These are phyloP conservation scores for Ptycholaimellus sp. DNA, from an alignment of 2,888 invertebrate species.

Conservation along the genomic window DNA sequence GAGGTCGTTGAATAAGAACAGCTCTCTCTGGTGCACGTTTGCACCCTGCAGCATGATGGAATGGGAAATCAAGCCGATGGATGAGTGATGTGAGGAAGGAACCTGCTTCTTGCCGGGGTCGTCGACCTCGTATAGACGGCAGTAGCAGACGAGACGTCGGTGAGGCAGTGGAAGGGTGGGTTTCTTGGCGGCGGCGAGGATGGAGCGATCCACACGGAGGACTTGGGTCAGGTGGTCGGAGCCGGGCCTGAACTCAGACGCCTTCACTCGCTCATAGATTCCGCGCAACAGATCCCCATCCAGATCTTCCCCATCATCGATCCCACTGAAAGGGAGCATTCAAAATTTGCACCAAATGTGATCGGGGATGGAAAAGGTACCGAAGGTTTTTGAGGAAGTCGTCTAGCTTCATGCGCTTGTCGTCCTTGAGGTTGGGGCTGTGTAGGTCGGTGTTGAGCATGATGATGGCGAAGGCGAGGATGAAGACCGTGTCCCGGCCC, in stretches of 20 bases:
- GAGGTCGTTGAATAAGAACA: slow-evolving; percentile 92
- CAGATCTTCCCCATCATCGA: slow-evolving; percentile 81
- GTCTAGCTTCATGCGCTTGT: slow-evolving; percentile 76
- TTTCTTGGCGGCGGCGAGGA: slow-evolving; percentile 67
- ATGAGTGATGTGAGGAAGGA: slow-evolving; percentile 52
- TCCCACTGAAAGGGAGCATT: too few species aligned
- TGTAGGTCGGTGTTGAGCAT: slow-evolving; percentile 97
- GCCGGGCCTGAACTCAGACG: slow-evolving; percentile 79
- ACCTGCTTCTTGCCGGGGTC: slow-evolving; percentile 76
- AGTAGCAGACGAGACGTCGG: slow-evolving; percentile 86
- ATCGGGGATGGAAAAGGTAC: too few species aligned
- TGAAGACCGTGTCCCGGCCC: too few species aligned
- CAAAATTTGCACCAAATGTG: too few species aligned
- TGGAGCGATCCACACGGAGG: slow-evolving; percentile 54
- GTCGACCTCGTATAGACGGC: slow-evolving; percentile 84
- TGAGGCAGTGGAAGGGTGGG: slow-evolving; percentile 83
- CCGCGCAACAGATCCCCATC: slow-evolving; percentile 60
- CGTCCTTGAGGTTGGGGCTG: slow-evolving; percentile 76
- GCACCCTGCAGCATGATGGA: slow-evolving; percentile 66
- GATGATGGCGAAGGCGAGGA: slow-evolving; percentile 61
- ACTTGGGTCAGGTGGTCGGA: slow-evolving; percentile 82
- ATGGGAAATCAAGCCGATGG: too few species aligned
- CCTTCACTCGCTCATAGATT: slow-evolving; percentile 80
- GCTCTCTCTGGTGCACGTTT: slow-evolving; percentile 37
- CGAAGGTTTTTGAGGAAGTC: slow-evolving; percentile 20